Percentiles rank a stretch among this genome's conserved stretches.
Evolutionary conservation across 1,140 invertebrate genomes (phyloP).

Genomic region (Trichomalopsis sarcophagae): DNA sequence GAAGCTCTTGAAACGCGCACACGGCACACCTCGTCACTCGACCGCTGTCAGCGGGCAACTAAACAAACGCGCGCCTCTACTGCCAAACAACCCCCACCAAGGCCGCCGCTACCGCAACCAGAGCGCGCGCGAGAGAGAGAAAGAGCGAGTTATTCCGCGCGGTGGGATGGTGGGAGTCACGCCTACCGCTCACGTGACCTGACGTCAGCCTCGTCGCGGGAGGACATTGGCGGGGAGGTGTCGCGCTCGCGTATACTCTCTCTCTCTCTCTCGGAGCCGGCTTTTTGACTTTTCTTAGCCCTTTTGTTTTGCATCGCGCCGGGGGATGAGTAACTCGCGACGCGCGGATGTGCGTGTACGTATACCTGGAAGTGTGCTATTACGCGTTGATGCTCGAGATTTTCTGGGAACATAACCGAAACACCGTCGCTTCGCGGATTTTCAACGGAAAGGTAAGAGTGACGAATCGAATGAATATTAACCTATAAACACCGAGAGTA

Average conservation of each 20-base stretch:
- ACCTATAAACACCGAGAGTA: not conserved
- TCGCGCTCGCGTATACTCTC: not conserved
- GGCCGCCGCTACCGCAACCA: conserved; percentile 52
- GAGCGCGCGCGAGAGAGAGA: conserved; percentile 39
- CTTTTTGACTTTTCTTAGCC: conserved; percentile 20
- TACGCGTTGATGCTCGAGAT: too few relatives aligned
- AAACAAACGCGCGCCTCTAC: conserved; percentile 67
- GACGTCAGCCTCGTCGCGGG: conserved; percentile 15
- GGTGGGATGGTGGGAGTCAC: conserved; percentile 60
- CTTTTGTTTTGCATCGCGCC: not conserved
- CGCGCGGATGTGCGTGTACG: too few relatives aligned
- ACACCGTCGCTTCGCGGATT: too few relatives aligned
- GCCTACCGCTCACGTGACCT: conserved; percentile 31
- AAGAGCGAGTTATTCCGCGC: conserved; percentile 59
- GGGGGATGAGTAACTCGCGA: not conserved
- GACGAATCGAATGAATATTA: too few relatives aligned
- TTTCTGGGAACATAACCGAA: too few relatives aligned
- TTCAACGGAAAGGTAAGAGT: too few relatives aligned
- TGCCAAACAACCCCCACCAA: conserved; percentile 68
- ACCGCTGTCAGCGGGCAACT: conserved; percentile 74
- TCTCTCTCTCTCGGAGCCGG: not conserved
- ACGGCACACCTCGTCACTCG: conserved; percentile 62
- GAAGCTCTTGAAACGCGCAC: conserved; percentile 46
- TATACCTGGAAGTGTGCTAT: too few relatives aligned
- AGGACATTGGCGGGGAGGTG: conserved; percentile 5